Base-by-base conservation (phyloP, 2,797 vertebrate species). In the Nyctalus aviator region DNA sequence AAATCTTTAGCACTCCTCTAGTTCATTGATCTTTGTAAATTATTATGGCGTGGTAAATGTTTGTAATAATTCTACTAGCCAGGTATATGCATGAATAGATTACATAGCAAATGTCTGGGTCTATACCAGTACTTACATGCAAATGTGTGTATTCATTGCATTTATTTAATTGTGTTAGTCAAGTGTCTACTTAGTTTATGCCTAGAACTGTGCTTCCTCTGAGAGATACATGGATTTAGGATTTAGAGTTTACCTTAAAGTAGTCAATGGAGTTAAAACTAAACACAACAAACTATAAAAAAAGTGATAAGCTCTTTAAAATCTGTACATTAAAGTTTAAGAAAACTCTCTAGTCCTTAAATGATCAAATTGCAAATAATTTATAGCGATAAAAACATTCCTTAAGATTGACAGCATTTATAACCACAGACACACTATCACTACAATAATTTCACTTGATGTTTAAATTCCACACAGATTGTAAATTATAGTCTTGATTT, bases 21-120 rank as follows among this genome's bases (percentile, higher is more conserved):
- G 12, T 68, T 75, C 30, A 46, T 57, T 85, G 93, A 66, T 50
- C 6, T 77, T 93, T 88, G 4, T 59, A 84, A 82, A 48, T 57
- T 87, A 9, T 72, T 84, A 17, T 66, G 25, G 13, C 13, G 64
- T 81, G 37, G 55, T 20, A 55, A 82, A 57, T 41, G 10, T 76
- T 35, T 32, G 14, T 50, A 62, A 77, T 55, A 32, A 88, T 88
- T 82, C 62, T 71, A 71, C n/a, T 8, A 32, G 13, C n/a, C 3
- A 18, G 55, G 4, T 71, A 23, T 11, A 46, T 37, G 89, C 71
- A 77, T 41, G 37, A 77, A 20, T 27, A 76, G 11, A 75, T 41
- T 35, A 66, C 25, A 53, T 3, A 41, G 13, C 48, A 35, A 21
- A 48, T 84, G 44, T 87, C 72, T 66, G 25, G 12, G 21, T 62